A percentile compares a stretch with the other conserved stretches of the same genome.
Conservation (phyloP, 64 coral and sea anemone genomes). For the Pachyseris speciosa region DNA sequence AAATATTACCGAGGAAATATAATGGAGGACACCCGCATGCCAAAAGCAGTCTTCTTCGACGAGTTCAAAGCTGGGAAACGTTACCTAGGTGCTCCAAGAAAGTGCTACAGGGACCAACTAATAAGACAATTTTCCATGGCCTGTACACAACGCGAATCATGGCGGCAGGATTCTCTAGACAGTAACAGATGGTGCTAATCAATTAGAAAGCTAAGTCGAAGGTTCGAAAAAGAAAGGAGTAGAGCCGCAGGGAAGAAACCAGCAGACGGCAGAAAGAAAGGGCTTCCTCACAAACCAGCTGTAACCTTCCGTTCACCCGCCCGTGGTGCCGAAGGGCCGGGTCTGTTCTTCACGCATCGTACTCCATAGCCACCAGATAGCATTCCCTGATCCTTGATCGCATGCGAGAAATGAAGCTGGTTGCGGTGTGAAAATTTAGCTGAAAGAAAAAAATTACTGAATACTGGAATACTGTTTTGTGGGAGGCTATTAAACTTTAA, state of each 20-base stretch:
- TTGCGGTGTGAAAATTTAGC: too few relatives aligned
- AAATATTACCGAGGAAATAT: neutral
- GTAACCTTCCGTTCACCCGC: too few relatives aligned
- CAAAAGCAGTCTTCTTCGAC: conserved; percentile 25
- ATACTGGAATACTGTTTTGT: too few relatives aligned
- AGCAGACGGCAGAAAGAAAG: neutral
- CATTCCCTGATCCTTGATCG: too few relatives aligned
- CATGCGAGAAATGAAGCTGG: too few relatives aligned
- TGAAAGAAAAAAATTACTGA: too few relatives aligned
- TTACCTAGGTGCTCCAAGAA: neutral
- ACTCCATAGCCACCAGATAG: conserved; percentile 34
- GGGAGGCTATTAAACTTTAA: too few relatives aligned
- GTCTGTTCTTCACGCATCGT: conserved; percentile 4
- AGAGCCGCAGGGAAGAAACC: neutral
- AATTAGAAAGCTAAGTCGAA: neutral
- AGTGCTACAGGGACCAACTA: conserved; percentile 15
- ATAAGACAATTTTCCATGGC: neutral
- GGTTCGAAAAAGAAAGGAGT: neutral
- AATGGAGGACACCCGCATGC: neutral
- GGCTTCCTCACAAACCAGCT: too few relatives aligned
- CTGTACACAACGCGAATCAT: neutral
- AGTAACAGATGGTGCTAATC: neutral
- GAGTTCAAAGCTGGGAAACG: neutral
- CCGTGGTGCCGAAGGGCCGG: neutral
- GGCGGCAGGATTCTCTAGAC: neutral